A percentile compares a stretch with the other conserved stretches of the same genome.
Conservation (phyloP, 2,113 vertebrate species). For the Pungitius pungitius region DNA sequence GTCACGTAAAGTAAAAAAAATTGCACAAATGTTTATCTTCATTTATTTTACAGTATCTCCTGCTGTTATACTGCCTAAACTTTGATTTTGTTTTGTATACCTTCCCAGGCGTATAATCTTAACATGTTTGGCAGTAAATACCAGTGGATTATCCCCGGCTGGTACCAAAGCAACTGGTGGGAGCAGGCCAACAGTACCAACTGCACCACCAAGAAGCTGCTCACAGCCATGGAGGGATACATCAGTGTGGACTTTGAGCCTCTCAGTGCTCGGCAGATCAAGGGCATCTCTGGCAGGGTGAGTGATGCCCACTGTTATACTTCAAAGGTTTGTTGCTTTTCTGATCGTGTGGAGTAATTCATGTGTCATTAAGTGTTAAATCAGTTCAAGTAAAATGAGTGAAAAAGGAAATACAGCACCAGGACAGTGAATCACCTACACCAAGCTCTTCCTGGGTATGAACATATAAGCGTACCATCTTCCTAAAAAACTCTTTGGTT, state of each 20-base stretch:
- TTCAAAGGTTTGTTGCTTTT: conserved; percentile 2
- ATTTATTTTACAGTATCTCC: neutral
- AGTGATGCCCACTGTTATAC: conserved; percentile 59
- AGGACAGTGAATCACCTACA: neutral
- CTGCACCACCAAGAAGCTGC: conserved; percentile 91
- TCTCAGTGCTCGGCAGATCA: conserved; percentile 91
- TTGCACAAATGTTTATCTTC: neutral
- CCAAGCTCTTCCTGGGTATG: neutral
- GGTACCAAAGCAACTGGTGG: conserved; percentile 99
- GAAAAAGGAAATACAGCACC: neutral
- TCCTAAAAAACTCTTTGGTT: neutral
- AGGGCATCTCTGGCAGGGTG: conserved; percentile 97
- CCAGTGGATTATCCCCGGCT: conserved; percentile 99
- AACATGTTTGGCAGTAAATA: conserved; percentile 99
- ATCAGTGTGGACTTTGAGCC: conserved; percentile 98
- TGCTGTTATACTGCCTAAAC: neutral
- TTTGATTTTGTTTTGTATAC: neutral
- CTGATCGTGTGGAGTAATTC: neutral
- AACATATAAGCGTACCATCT: neutral
- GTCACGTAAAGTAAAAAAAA: neutral
- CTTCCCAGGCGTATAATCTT: conserved; percentile 89
- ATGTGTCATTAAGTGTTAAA: neutral
- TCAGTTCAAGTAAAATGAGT: neutral
- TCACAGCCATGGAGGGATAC: conserved; percentile 97
- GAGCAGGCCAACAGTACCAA: conserved; percentile 93